Evolutionary conservation across 2,797 vertebrate genomes (phyloP), one percentile per base, ranked within the genome.

Genomic region (Micromesistius poutassou): DNA sequence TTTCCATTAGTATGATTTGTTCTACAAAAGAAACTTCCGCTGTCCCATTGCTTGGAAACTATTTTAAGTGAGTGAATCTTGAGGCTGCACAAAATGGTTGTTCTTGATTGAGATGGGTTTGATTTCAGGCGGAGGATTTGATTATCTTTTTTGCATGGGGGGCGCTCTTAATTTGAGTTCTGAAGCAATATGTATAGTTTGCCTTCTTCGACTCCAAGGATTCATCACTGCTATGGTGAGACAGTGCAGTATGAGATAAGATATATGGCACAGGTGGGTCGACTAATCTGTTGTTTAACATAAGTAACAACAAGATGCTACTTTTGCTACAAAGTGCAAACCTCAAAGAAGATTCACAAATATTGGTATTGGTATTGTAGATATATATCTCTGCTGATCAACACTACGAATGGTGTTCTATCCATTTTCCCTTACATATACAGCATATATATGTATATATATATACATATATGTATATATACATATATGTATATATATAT

Each of bases 121-220:
- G 55, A 25, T 62, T 62, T 62, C n/a, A 62, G 55, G 55, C 55
- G 1, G 55, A n/a, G 2, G 55, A 62, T 25, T 25, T 62, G n/a
- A 62, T 62, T 62, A n/a, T n/a, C 50, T 50, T 50, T 62, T 62
- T n/a, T 62, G 55, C 55, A 62, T 62, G 55, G 50, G 50, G 50
- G 50, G 50, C 12, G 50, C 19, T 55, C 22, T n/a, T 62, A 62
- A 62, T 62, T 62, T 62, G 50, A 8, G 22, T 62, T 62, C 55
- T 62, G 55, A 25, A 25, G 55, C 55, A 7, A 62, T 62, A 7
- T 62, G 25, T 62, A 62, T 62, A 25, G 55, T 62, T 62, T 9
- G 22, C 55, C 6, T 62, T 7, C n/a, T 62, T 62, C 5, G 50
- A 62, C 19, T 62, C 50, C 50, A 62, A 62, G 22, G 55, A 62